These are phyloP conservation scores for Echinops telfairi DNA, from an alignment of 2,113 vertebrate genomes.

Conservation along the genomic window DNA sequence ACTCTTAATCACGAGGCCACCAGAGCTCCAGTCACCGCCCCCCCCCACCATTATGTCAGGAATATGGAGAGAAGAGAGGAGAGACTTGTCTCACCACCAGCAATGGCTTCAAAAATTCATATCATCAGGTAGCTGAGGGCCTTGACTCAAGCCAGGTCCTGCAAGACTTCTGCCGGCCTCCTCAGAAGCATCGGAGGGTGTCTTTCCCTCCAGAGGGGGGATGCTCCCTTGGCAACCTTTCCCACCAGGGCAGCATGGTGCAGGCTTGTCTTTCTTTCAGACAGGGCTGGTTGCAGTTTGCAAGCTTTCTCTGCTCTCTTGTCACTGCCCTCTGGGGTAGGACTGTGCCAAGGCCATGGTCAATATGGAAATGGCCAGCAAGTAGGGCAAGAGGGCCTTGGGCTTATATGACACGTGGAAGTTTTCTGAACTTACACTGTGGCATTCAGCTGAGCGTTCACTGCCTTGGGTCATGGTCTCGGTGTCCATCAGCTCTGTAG, in stretches of 20 bases:
- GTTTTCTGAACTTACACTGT: not conserved
- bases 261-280: not conserved
- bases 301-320: conserved; percentile 14
- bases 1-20: too few species aligned
- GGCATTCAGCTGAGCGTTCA: not conserved
- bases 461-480: not conserved
- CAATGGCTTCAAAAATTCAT: not conserved
- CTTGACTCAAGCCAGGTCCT: not conserved
- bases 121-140: not conserved
- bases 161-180: not conserved
- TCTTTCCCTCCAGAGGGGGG: not conserved
- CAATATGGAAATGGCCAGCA: conserved; percentile 13
- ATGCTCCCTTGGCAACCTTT: not conserved
- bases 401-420: not conserved
- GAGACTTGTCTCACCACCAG: not conserved
- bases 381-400: not conserved
- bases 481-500: not conserved
- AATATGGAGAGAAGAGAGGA: not conserved
- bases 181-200: conserved; percentile 6
- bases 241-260: not conserved
- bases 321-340: too few species aligned
- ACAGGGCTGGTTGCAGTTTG: not conserved
- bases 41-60: not conserved
- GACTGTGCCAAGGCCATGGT: conserved; percentile 18
- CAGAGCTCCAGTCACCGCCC: too few species aligned